Evolutionary conservation across 2,797 vertebrate species (phyloP), one percentile per base, ranked within the genome.

Genomic region (Sebastes kiyomatsui): DNA sequence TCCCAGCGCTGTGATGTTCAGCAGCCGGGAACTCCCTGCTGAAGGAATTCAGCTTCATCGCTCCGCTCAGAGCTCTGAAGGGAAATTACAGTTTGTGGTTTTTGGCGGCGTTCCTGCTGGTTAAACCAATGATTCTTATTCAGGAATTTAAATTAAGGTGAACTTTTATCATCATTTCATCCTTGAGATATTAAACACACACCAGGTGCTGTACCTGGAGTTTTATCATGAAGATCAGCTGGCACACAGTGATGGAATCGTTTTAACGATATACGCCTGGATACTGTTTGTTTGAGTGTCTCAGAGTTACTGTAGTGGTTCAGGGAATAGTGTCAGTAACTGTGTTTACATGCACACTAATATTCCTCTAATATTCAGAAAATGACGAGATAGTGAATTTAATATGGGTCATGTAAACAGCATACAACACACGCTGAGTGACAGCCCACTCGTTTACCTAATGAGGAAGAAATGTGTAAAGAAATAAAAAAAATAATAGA

Each of bases 1-100:
- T 66, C 76, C 7, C 8, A 25, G n/a, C 69, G 67, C 62, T 20
- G 18, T 10, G 59, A 74, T 84, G 6, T 14, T 14, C 56, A 67
- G 16, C 18, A n/a, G 74, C 58, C 66, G 18, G 46, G 46, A 49
- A 72, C 71, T 74, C 79, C 67, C 69, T 22, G 1, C 69, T n/a
- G 18, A 9, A 74, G 59, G 12, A 79, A 66, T 69, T 28, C 54
- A 12, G 38, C 22, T n/a, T 60, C 67, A 75, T 69, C 9, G 20
- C 32, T 7, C 20, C 35, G 65, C 46, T 65, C 2, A 8, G 6
- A 49, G n/a, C 22, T 59, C 38, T 46, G 32, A 5, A 23, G 70
- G 72, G 52, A 76, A 72, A 80, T 80, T 75, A 54, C 81, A 73
- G 2, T 49, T 81, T 54, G 18, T 18, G 12, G 4, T 32, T 49